phyloP scores from a whole-genome alignment of 2,888 invertebrate species.

The Thereva unica region DNA sequence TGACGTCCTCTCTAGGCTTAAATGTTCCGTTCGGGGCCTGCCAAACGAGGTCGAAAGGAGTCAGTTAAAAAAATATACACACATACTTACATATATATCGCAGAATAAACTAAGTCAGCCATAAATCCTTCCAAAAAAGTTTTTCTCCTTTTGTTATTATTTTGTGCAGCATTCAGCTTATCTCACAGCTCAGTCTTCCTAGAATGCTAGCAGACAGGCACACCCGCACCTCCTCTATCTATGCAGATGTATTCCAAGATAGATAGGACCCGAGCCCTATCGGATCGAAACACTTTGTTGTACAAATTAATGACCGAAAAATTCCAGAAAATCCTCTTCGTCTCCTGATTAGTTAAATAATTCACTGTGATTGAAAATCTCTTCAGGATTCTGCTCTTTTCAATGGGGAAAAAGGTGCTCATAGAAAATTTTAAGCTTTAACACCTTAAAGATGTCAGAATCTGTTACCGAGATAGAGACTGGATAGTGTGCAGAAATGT shows the following conservation, averaged over 20 bases:
- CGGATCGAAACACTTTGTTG: conserved; percentile 35
- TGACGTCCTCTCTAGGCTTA: conserved; percentile 15
- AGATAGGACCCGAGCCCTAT: conserved; percentile 5
- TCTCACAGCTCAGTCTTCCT: conserved; percentile 5
- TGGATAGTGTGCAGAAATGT: no score
- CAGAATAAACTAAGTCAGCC: conserved; percentile 34
- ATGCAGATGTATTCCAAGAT: not conserved
- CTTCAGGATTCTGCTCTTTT: conserved; percentile 32
- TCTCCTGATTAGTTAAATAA: conserved; percentile 41
- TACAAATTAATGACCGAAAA: conserved; percentile 40
- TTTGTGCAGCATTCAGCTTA: not conserved
- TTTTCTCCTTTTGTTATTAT: conserved; percentile 1
- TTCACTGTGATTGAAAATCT: conserved; percentile 41
- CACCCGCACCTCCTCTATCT: not conserved
- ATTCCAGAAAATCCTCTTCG: conserved; percentile 41
- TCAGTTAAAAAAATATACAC: conserved; percentile 16
- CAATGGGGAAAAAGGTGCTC: not conserved
- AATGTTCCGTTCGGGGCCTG: not conserved
- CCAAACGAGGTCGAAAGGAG: conserved; percentile 27
- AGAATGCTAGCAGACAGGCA: not conserved
- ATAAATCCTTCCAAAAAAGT: conserved; percentile 36
- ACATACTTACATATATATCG: conserved; percentile 13
- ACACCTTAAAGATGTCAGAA: no score
- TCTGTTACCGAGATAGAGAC: no score
- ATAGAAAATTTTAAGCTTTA: no score